Evolutionary conservation across 2,797 vertebrate species (phyloP).

Genomic region (Tinamus major): DNA sequence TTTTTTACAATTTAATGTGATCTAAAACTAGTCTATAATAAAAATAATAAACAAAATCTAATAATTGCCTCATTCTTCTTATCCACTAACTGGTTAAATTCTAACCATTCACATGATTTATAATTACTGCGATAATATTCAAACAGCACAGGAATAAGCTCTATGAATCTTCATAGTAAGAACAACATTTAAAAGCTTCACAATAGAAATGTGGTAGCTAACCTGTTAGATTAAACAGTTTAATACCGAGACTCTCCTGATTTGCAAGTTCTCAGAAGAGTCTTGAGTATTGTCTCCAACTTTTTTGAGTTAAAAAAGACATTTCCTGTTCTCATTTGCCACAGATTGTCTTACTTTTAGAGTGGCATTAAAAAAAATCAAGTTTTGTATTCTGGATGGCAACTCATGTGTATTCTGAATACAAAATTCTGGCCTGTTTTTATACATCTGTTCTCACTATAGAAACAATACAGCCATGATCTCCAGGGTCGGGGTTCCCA

Average conservation of each 20-base stretch:
- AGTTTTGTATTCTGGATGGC: not conserved
- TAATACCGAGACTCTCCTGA: not conserved
- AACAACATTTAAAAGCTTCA: not conserved
- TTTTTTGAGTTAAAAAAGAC: not conserved
- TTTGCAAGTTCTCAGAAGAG: not conserved
- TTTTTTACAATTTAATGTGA: not conserved
- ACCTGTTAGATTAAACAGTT: not conserved
- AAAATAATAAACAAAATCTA: not conserved
- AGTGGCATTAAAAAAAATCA: not conserved
- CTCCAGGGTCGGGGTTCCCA: not conserved
- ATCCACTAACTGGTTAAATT: not conserved
- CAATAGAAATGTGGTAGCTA: not conserved
- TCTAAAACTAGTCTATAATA: not conserved
- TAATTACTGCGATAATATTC: not conserved
- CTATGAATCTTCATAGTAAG: not conserved
- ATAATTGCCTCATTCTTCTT: not conserved
- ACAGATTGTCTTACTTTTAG: not conserved
- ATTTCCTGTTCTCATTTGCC: not conserved
- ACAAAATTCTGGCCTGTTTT: not conserved
- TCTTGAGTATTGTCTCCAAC: not conserved
- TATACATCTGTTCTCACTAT: not conserved
- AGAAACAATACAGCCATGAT: fast-evolving
- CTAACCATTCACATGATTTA: not conserved
- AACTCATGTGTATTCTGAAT: not conserved
- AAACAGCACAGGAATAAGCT: not conserved